Base-by-base conservation (phyloP, 1,140 invertebrate genomes). In the Pseudomyrmex dendroicus region DNA sequence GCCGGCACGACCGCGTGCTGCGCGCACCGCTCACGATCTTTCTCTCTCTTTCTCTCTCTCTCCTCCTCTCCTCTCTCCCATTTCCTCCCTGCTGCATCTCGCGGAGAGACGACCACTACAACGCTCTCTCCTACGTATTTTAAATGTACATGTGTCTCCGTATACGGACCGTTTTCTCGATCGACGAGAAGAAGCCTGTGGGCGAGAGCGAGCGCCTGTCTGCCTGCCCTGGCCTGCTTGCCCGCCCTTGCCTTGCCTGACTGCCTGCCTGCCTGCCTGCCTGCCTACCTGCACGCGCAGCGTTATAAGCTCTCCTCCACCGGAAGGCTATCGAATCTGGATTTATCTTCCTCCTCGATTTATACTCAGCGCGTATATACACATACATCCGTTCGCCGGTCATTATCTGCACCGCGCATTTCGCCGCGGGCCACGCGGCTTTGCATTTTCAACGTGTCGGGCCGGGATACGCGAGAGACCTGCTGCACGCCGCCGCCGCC, bases 101-200 rank as follows among this genome's bases (percentile, higher is more conserved):
- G 66, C 35, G 44, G 56, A 68, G 66, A 61, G 56, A 44, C 67
- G 64, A 17, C 52, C 54, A 50, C 68, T 61, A 80, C 77, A 35
- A 35, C 35, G 5, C 5, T 35, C 35, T 35, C 35, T 35, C 57
- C 22, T 48, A 64, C 44, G 10, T 73, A 22, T 74, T 35, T 46
- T 64, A 52, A 22, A 52, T 57, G 35, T 62, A 84, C 80, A 52
- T 22, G 44, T n/a, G 63, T 72, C 57, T 12, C 86, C 86, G 73
- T 87, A 86, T 87, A 87, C 86, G 86, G 86, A 12, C 74, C 84
- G 86, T 80, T n/a, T 73, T 73, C 85, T 80, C 74, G 85, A 84
- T 86, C 86, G 85, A 82, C 57, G 56, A 77, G 82, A 59, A 59
- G 73, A 56, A 52, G 22, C 82, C 59, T 61, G 61, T 73, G 50